Conservation (phyloP, 2,797 vertebrate genomes). For the Mastacembelus armatus region DNA sequence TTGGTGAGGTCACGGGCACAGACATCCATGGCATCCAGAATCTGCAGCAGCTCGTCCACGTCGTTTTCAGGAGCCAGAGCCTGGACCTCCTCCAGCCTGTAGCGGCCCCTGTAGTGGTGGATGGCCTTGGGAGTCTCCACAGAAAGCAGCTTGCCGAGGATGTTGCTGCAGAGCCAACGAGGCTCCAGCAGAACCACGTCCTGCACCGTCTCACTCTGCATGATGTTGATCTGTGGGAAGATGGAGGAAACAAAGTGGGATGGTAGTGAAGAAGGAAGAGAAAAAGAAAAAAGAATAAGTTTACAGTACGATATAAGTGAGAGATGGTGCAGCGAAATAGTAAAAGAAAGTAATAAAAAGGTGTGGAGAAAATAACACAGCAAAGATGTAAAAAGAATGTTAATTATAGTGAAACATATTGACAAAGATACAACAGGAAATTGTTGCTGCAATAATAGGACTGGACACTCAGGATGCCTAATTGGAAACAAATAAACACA, state of each 20-base stretch:
- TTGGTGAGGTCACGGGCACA: conserved; percentile 93
- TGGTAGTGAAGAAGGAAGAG: neutral
- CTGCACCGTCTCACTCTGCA: conserved; percentile 99
- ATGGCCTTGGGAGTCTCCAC: conserved; percentile 96
- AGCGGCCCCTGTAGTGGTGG: conserved; percentile 97
- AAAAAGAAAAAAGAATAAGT: neutral
- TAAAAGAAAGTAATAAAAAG: neutral
- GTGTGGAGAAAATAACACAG: neutral
- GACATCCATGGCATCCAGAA: conserved; percentile 98
- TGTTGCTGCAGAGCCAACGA: conserved; percentile 93
- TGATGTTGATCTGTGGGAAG: conserved; percentile 93
- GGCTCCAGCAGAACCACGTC: conserved; percentile 97
- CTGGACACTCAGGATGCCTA: neutral
- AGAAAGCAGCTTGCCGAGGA: conserved; percentile 93
- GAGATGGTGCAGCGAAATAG: neutral
- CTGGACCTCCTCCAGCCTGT: conserved; percentile 95
- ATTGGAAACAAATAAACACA: neutral
- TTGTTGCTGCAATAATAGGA: neutral
- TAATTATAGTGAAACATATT: neutral
- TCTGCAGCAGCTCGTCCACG: conserved; percentile 94
- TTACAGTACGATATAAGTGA: no score
- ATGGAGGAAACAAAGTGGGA: no score
- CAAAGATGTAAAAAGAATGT: neutral
- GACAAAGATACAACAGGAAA: no score
- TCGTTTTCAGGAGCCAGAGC: conserved; percentile 93